Evolutionary conservation across 2,888 invertebrate species (phyloP), one percentile per base, ranked within the genome.

Genomic region (Campoletis raptor): DNA sequence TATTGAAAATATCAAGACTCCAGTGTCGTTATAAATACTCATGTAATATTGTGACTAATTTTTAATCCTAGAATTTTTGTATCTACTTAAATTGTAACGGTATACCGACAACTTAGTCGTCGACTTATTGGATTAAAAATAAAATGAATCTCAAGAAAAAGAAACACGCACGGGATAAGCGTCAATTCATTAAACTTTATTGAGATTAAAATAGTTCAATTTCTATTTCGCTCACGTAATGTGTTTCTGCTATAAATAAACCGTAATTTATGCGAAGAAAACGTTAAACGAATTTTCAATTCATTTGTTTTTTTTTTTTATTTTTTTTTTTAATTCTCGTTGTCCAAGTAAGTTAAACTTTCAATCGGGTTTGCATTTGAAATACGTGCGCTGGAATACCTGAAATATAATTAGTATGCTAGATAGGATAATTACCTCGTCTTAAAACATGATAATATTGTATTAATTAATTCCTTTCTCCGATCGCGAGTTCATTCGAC

Each of bases 391-490:
- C 30, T 61, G 67, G 45, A 78, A 69, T 61, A 54, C 45, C 69
- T 52, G 54, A 57, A 67, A 45, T 61, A 73, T 78, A 86, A 86
- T 86, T 81, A 67, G 52, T 66, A 36, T 18, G 48, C 67, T 54
- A 64, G 64, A 70, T 15, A 61, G 54, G 15, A 67, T 30, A 36
- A 72, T 42, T 52, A 6, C 40, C 69, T 8, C 72, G 67, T 36
- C 48, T 66, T 36, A 15, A 83, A 84, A 81, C 64, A 74, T 74
- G 66, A 86, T 84, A 64, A 86, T 84, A 74, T 78, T 36, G 24
- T 79, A 78, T 79, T 64, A 78, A 86, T 78, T 81, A 78, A 84
- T 86, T 86, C 48, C 74, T 61, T 30, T 36, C 64, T 48, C 54
- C 67, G 48, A 18, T 72, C 52, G 40, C 48, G 42, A 24, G 70